phyloP scores from a whole-genome alignment of 1,140 invertebrate species.

The Bombus turneri region DNA sequence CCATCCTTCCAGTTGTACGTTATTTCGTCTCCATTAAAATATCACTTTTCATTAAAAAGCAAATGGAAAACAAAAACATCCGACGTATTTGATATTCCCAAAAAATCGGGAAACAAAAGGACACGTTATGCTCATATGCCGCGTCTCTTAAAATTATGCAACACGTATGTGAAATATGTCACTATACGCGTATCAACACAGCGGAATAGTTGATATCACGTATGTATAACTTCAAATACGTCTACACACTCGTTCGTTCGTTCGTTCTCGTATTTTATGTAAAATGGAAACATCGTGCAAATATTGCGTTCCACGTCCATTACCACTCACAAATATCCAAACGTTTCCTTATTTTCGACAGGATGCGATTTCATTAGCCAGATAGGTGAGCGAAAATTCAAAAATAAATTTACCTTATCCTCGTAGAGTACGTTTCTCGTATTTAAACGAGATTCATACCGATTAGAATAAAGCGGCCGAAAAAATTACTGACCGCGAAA shows the following conservation, averaged over 20 bases:
- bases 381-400: too few species aligned
- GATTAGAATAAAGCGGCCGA: too few species aligned
- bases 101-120: slow-evolving; percentile 5
- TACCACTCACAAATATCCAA: not conserved
- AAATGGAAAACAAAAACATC: not conserved
- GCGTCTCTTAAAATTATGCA: not conserved
- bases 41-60: not conserved
- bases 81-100: not conserved
- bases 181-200: not conserved
- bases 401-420: too few species aligned
- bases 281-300: not conserved
- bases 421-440: too few species aligned
- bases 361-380: rapidly evolving
- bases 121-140: not conserved
- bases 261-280: not conserved
- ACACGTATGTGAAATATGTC: not conserved
- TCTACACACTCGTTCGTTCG: not conserved
- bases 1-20: not conserved
- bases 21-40: not conserved
- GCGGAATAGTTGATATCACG: not conserved
- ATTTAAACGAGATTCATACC: too few species aligned
- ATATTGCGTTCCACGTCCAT: not conserved
- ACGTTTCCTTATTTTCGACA: not conserved
- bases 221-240: not conserved
- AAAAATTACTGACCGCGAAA: not conserved